Evolutionary conservation across 1,140 invertebrate species (phyloP).

Genomic region (Araneus ventricosus): DNA sequence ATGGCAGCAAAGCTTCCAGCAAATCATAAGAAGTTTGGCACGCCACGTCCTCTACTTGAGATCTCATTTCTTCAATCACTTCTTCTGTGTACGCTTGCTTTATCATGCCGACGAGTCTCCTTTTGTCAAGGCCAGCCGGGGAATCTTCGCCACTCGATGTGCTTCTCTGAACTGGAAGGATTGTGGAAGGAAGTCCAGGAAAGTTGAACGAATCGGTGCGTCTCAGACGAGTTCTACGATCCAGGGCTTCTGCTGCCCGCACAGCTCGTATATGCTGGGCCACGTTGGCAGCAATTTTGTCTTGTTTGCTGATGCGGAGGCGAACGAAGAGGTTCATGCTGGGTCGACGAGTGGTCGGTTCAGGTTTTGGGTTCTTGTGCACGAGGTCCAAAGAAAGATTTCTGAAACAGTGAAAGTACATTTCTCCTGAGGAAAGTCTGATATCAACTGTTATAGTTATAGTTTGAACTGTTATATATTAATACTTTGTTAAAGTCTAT

Average conservation of each 20-base stretch:
- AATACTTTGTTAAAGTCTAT: too few relatives aligned
- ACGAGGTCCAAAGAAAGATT: conserved; percentile 76
- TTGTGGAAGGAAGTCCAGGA: conserved; percentile 39
- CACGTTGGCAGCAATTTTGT: conserved; percentile 77
- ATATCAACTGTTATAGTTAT: not conserved
- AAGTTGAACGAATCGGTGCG: conserved; percentile 67
- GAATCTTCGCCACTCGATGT: conserved; percentile 69
- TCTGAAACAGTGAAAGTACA: conserved; percentile 38
- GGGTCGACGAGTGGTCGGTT: conserved; percentile 34
- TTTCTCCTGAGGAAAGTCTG: not conserved
- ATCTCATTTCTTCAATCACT: conserved; percentile 59
- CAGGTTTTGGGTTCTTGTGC: conserved; percentile 57
- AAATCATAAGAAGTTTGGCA: conserved; percentile 77
- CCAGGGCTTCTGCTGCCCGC: conserved; percentile 77
- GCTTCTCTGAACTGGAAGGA: conserved; percentile 62
- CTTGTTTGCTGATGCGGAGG: conserved; percentile 77
- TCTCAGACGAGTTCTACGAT: conserved; percentile 76
- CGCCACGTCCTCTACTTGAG: conserved; percentile 61
- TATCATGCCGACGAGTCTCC: conserved; percentile 72
- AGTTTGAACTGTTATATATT: too few relatives aligned
- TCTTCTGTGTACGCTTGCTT: conserved; percentile 73
- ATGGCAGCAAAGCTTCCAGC: conserved; percentile 75
- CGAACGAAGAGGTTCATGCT: conserved; percentile 76
- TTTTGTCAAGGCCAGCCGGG: conserved; percentile 45
- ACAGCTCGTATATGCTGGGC: conserved; percentile 77